A percentile compares a stretch with the other conserved stretches of the same genome.
Conservation (phyloP, 2,888 invertebrate species). For the Melanostoma scalare region DNA sequence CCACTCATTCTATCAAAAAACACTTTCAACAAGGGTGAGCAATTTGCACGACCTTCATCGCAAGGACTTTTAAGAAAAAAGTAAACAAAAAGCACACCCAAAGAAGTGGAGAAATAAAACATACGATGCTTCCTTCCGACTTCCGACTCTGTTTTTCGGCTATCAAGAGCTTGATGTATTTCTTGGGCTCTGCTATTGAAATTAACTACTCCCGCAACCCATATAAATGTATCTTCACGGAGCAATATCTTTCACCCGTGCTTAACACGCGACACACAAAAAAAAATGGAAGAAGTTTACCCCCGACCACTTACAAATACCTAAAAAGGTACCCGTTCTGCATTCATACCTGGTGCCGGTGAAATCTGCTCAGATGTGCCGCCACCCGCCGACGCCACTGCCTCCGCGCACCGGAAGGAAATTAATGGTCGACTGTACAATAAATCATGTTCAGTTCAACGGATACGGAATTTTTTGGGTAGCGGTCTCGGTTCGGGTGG, state of each 20-base stretch:
- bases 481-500: not conserved
- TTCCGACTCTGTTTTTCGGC: slow-evolving; percentile 18
- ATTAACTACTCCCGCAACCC: slow-evolving; percentile 33
- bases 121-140: slow-evolving; percentile 19
- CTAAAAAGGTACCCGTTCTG: slow-evolving; percentile 30
- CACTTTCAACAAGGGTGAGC: slow-evolving; percentile 29
- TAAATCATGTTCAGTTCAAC: slow-evolving; percentile 71
- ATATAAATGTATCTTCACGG: slow-evolving; percentile 33
- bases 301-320: not conserved
- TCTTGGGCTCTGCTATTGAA: slow-evolving; percentile 18
- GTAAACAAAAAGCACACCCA: slow-evolving; percentile 9
- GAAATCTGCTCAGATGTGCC: slow-evolving; percentile 30
- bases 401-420: slow-evolving; percentile 38
- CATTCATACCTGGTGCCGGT: slow-evolving; percentile 41
- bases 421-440: slow-evolving; percentile 60
- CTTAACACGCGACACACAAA: slow-evolving; percentile 30
- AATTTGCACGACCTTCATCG: slow-evolving; percentile 45
- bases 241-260: slow-evolving; percentile 45
- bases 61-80: slow-evolving; percentile 30
- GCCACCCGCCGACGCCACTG: not conserved
- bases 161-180: slow-evolving; percentile 34
- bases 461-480: slow-evolving; percentile 49
- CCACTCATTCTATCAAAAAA: slow-evolving; percentile 32
- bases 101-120: slow-evolving; percentile 17
- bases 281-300: slow-evolving; percentile 37